These are phyloP conservation scores for Gambelia wislizenii DNA, from an alignment of 2,797 vertebrate genomes.

Conservation along the genomic window DNA sequence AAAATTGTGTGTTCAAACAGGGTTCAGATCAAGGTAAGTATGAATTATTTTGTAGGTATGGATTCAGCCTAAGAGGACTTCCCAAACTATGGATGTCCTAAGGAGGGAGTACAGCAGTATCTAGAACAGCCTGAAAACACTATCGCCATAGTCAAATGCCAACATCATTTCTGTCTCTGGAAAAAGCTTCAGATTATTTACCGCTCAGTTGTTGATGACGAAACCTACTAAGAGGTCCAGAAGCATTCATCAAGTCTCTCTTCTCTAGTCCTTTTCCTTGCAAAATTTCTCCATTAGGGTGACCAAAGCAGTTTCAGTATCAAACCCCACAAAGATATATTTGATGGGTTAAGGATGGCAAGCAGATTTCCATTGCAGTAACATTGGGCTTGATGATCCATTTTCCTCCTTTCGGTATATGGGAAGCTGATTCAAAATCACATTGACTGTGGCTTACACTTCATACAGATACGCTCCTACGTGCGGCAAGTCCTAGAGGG, in stretches of 20 bases:
- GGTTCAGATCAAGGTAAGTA: no score
- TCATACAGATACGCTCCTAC: slow-evolving; percentile 79
- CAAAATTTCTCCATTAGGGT: background rate
- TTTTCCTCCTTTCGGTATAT: background rate
- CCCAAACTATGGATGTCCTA: background rate
- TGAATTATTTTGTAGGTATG: no score
- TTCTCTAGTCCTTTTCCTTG: background rate
- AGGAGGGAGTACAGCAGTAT: background rate
- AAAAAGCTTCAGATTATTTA: background rate
- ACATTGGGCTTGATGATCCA: background rate
- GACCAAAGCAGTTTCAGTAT: background rate
- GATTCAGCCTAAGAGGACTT: background rate
- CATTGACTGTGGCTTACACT: background rate
- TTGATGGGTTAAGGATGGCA: background rate
- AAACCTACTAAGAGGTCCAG: background rate
- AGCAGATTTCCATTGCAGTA: background rate
- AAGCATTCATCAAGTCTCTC: background rate
- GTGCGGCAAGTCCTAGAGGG: slow-evolving; percentile 92
- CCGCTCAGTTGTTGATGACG: background rate
- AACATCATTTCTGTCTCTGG: background rate
- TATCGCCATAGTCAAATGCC: background rate
- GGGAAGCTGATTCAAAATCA: background rate
- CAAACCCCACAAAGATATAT: background rate
- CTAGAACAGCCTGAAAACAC: no score
- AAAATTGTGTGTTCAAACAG: no score